Conservation (phyloP, 2,113 vertebrate species). For the Scomber scombrus region DNA sequence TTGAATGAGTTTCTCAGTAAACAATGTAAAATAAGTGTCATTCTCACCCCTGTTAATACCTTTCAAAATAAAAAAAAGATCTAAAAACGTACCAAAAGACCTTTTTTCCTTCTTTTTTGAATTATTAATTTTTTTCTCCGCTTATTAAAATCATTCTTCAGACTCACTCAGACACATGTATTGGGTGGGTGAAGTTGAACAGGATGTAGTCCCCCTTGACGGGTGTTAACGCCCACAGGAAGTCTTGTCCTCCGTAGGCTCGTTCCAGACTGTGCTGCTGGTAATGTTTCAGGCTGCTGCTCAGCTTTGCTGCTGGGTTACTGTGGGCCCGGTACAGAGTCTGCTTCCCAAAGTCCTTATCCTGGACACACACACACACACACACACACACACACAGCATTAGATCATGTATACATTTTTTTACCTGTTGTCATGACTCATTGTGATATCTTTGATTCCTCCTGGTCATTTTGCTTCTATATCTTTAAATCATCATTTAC, state of each 20-base stretch:
- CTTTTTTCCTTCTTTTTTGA: too few relatives aligned
- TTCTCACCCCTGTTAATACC: too few relatives aligned
- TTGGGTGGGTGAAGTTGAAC: conserved; percentile 54
- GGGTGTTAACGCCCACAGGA: conserved; percentile 94
- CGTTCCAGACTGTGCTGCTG: conserved; percentile 92
- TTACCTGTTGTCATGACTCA: too few relatives aligned
- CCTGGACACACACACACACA: conserved; percentile 80
- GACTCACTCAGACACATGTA: conserved; percentile 54
- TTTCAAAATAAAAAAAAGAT: too few relatives aligned
- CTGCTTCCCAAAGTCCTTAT: conserved; percentile 94
- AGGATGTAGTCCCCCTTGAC: conserved; percentile 88
- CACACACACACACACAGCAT: neutral
- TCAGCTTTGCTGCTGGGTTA: conserved; percentile 91
- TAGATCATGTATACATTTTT: neutral
- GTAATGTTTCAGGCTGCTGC: conserved; percentile 92
- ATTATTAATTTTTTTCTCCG: too few relatives aligned
- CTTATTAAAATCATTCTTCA: too few relatives aligned
- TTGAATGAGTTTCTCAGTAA: too few relatives aligned
- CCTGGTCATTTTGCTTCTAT: too few relatives aligned
- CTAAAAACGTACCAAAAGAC: too few relatives aligned
- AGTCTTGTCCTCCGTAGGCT: conserved; percentile 90
- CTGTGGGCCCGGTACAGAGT: conserved; percentile 85
- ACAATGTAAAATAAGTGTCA: too few relatives aligned
- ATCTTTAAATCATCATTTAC: too few relatives aligned
- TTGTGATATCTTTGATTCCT: too few relatives aligned